phyloP scores from a whole-genome alignment of 2,113 vertebrate species.

The Gasterosteus nipponicus region DNA sequence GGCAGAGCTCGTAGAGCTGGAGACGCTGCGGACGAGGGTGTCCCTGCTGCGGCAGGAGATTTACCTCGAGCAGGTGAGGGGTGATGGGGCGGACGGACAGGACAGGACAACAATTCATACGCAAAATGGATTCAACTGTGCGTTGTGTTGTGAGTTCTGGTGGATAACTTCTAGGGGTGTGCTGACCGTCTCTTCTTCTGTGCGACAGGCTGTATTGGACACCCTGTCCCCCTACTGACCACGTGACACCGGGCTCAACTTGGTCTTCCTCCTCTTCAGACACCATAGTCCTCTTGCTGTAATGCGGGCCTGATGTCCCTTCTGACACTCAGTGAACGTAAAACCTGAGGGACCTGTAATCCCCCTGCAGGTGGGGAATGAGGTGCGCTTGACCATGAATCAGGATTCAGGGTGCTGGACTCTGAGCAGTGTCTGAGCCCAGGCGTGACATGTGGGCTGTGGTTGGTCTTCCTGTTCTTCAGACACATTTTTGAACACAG shows the following conservation, averaged over 20 bases:
- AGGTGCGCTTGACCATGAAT: too few species aligned
- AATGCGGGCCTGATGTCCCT: too few species aligned
- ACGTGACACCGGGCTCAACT: not conserved
- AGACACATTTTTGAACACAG: not conserved
- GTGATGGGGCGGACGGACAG: not conserved
- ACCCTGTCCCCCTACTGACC: slow-evolving; percentile 80
- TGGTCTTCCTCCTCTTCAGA: not conserved
- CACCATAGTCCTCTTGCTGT: too few species aligned
- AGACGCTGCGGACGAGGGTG: slow-evolving; percentile 81
- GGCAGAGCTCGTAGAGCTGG: slow-evolving; percentile 85
- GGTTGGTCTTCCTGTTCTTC: not conserved
- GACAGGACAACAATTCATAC: not conserved
- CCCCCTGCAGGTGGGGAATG: too few species aligned
- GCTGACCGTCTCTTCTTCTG: slow-evolving; percentile 24
- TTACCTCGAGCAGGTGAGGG: slow-evolving; percentile 85
- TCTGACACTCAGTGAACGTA: too few species aligned
- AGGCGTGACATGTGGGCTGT: too few species aligned
- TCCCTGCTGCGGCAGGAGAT: slow-evolving; percentile 85
- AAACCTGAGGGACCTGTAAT: too few species aligned
- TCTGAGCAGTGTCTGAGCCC: too few species aligned
- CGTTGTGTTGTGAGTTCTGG: not conserved
- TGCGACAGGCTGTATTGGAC: slow-evolving; percentile 83
- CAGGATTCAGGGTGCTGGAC: too few species aligned
- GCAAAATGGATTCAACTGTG: not conserved
- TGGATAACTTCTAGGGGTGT: not conserved